Percentiles rank a stretch among this genome's conserved stretches.
Conservation (phyloP, 2,888 invertebrate species). For the Caenorhabditis sp. region DNA sequence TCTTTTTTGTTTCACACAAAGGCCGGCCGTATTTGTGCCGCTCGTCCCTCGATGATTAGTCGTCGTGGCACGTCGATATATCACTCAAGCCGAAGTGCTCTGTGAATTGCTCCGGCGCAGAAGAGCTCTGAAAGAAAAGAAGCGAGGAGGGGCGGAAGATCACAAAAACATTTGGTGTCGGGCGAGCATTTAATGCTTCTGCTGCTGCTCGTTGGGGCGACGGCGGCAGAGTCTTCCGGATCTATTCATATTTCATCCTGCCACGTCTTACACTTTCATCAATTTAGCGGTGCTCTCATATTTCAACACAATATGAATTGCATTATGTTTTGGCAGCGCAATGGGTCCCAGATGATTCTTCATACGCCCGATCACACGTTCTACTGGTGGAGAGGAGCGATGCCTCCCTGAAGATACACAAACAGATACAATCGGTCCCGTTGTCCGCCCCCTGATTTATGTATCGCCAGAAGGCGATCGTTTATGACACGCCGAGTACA, state of each 20-base stretch:
- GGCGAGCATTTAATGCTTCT: neutral
- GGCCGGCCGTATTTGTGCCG: constrained; percentile 6
- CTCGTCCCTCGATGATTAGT: constrained; percentile 34
- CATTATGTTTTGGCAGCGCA: constrained; percentile 25
- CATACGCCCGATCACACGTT: neutral
- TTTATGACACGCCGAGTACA: constrained; percentile 30
- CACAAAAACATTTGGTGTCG: constrained; percentile 31
- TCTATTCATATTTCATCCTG: constrained; percentile 23
- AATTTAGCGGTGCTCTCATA: constrained; percentile 23
- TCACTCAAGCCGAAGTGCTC: constrained; percentile 34
- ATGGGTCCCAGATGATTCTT: constrained; percentile 34
- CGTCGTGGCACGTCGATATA: constrained; percentile 36
- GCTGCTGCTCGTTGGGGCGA: neutral
- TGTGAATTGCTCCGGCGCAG: constrained; percentile 16
- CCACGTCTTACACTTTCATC: constrained; percentile 7
- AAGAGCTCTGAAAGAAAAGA: neutral
- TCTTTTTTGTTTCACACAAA: neutral
- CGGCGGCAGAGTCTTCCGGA: neutral
- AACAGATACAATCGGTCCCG: constrained; percentile 10
- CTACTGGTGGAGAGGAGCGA: neutral
- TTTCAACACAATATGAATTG: constrained; percentile 38
- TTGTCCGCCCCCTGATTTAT: constrained; percentile 22
- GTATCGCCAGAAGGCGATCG: constrained; percentile 28
- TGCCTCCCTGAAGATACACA: neutral
- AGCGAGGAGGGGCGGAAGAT: constrained; percentile 12